phyloP scores from a whole-genome alignment of 2,113 vertebrate species.

The Entosphenus tridentatus region DNA sequence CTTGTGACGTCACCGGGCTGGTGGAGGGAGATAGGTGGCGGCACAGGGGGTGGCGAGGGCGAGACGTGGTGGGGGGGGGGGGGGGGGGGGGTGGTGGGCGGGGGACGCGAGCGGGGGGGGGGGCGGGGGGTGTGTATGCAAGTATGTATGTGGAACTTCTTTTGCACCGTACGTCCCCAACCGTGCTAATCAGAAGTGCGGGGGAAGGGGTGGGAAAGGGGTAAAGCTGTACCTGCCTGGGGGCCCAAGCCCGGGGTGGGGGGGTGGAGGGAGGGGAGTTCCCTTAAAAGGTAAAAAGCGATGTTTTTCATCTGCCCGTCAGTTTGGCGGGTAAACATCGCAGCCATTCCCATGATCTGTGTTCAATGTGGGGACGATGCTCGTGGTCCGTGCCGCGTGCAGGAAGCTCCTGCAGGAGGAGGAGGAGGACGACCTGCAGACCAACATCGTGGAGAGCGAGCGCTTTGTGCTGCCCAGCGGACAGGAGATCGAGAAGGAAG shows the following conservation, averaged over 20 bases:
- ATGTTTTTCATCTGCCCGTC: background rate
- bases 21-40: too few relatives aligned
- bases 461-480: slow-evolving; percentile 36
- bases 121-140: too few relatives aligned
- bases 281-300: background rate
- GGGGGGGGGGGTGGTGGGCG: too few relatives aligned
- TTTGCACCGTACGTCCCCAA: too few relatives aligned
- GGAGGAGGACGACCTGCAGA: slow-evolving; percentile 29
- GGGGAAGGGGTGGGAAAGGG: too few relatives aligned
- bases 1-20: background rate
- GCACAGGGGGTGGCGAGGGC: too few relatives aligned
- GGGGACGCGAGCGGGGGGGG: too few relatives aligned
- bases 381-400: background rate
- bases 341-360: background rate
- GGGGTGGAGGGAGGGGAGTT: background rate
- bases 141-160: too few relatives aligned
- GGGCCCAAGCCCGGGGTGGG: slow-evolving; percentile 2
- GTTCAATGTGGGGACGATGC: background rate
- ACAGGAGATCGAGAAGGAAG: slow-evolving; percentile 42
- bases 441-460: slow-evolving; percentile 46
- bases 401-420: slow-evolving; percentile 16
- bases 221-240: slow-evolving; percentile 6
- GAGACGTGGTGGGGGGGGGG: too few relatives aligned
- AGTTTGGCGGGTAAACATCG: background rate
- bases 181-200: too few relatives aligned